Percentiles rank a stretch among this genome's conserved stretches.
These are phyloP conservation scores for Mamestra configurata DNA, from an alignment of 1,140 invertebrate genomes.

Conservation along the genomic window DNA sequence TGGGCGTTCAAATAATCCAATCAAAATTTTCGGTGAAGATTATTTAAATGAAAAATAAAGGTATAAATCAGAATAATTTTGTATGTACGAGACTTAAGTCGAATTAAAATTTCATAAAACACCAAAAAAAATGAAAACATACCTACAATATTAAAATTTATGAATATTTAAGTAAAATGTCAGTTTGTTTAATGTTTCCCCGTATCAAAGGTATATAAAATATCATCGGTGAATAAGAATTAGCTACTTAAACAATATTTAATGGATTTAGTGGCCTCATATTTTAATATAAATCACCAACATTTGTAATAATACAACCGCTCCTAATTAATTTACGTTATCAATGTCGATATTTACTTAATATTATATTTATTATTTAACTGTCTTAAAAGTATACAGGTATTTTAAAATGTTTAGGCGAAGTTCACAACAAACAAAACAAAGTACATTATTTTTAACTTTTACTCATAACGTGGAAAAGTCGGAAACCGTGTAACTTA, in stretches of 20 bases:
- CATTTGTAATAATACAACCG: neutral
- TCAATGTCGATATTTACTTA: neutral
- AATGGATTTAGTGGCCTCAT: constrained; percentile 43
- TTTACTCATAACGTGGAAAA: neutral
- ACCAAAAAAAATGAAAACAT: neutral
- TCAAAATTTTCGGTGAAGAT: neutral
- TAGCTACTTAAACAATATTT: constrained; percentile 62
- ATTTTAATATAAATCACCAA: constrained; percentile 58
- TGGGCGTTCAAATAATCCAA: too few relatives aligned
- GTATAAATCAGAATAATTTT: neutral
- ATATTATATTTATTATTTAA: constrained; percentile 25
- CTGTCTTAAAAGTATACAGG: neutral
- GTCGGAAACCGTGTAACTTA: too few relatives aligned
- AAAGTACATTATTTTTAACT: neutral
- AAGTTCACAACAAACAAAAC: neutral
- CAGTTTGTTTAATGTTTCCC: constrained; percentile 28
- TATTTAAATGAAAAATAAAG: neutral
- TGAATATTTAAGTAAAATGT: constrained; percentile 30
- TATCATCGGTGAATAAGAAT: constrained; percentile 70
- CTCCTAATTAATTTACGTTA: constrained; percentile 36
- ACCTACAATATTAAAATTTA: neutral
- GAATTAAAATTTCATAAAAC: neutral
- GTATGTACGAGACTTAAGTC: neutral
- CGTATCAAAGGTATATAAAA: constrained; percentile 56
- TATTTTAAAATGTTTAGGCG: neutral